Evolutionary conservation across 1,140 invertebrate species (phyloP).

Genomic region (Campoletis sonorensis): DNA sequence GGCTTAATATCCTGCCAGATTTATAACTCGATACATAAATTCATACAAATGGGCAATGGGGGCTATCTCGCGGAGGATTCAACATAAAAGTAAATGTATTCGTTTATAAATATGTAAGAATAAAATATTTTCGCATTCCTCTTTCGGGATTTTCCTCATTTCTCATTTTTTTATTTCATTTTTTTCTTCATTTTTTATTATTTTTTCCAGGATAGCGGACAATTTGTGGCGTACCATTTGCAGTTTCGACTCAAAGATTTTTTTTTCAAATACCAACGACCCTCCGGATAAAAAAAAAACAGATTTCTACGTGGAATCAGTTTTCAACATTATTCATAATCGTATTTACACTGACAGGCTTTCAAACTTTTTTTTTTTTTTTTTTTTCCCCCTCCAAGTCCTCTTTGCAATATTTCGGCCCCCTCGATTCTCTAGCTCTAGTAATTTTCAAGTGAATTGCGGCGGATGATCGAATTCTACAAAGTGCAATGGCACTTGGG

Average conservation of each 20-base stretch:
- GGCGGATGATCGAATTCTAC: constrained; percentile 21
- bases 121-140: background rate
- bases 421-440: too few species aligned
- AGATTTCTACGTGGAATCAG: too few species aligned
- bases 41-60: constrained; percentile 11
- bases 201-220: background rate
- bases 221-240: background rate
- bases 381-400: too few species aligned
- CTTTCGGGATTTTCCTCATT: background rate
- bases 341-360: too few species aligned
- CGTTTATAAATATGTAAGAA: background rate
- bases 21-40: constrained; percentile 41
- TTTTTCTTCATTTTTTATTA: background rate
- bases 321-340: too few species aligned
- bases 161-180: background rate
- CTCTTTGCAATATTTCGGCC: too few species aligned
- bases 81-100: background rate
- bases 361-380: too few species aligned
- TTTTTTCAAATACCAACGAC: background rate
- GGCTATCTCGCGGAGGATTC: background rate
- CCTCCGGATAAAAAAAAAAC: too few species aligned
- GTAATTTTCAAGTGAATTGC: constrained; percentile 5
- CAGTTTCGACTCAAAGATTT: background rate
- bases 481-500: constrained; percentile 6
- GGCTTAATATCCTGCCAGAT: constrained; percentile 42